A percentile compares a stretch with the other conserved stretches of the same genome.
Conservation (phyloP, 2,113 vertebrate genomes). For the Candoia aspera region DNA sequence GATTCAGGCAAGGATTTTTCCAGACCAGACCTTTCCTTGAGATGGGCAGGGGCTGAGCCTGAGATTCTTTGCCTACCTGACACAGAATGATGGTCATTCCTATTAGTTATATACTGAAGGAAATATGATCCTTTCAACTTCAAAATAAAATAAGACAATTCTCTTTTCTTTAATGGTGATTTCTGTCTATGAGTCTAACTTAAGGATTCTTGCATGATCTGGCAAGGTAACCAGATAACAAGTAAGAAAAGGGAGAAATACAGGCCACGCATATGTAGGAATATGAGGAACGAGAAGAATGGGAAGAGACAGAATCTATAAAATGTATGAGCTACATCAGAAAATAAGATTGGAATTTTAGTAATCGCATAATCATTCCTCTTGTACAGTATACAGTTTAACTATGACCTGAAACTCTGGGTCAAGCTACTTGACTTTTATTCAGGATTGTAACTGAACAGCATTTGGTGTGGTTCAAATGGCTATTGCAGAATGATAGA, state of each 20-base stretch:
- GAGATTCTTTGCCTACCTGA: not conserved
- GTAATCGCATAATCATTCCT: not conserved
- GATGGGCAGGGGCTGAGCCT: not conserved
- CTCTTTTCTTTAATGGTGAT: not conserved
- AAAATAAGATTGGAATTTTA: not conserved
- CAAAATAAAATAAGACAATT: not conserved
- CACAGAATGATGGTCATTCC: not conserved
- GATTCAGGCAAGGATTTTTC: not conserved
- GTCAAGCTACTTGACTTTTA: not conserved
- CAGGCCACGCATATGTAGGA: not conserved
- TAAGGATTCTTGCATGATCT: not conserved
- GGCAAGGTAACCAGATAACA: not conserved
- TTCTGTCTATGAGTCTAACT: not conserved
- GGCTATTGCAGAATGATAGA: not conserved
- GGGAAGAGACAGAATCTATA: not conserved
- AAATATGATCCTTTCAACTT: not conserved
- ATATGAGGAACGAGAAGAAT: not conserved
- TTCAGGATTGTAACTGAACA: conserved; percentile 1
- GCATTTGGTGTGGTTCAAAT: not conserved
- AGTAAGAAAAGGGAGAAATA: not conserved
- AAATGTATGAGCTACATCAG: not conserved
- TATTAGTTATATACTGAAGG: not conserved
- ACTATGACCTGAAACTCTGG: not conserved
- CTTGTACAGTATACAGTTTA: not conserved
- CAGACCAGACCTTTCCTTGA: not conserved